Percentiles rank a stretch among this genome's conserved stretches.
Conservation (phyloP, 2,797 vertebrate species). For the Knipowitschia caucasica region DNA sequence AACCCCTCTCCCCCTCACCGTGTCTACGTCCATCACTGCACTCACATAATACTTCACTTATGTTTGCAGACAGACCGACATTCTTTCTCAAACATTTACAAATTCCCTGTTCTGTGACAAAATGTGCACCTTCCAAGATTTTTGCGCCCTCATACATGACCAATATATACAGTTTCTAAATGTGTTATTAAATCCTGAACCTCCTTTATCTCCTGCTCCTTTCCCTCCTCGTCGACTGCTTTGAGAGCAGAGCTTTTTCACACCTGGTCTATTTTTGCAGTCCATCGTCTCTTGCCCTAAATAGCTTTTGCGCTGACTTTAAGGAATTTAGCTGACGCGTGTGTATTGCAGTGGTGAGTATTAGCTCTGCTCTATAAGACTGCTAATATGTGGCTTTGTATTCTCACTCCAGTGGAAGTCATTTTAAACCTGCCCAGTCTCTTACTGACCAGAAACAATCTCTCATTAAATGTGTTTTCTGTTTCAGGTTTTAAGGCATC, state of each 20-base stretch:
- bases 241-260: constrained; percentile 4
- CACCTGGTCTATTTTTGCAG: constrained; percentile 11
- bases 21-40: no score
- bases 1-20: no score
- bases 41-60: no score
- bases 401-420: not conserved
- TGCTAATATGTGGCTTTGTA: constrained; percentile 5
- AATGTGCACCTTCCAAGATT: no score
- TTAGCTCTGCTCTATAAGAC: constrained; percentile 4
- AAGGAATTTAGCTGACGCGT: constrained; percentile 4
- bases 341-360: constrained; percentile 5
- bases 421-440: not conserved
- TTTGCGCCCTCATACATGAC: no score
- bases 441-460: not conserved
- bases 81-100: no score
- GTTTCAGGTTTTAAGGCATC: not conserved
- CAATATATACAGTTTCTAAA: no score
- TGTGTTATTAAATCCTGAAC: not conserved
- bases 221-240: not conserved
- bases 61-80: no score
- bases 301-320: constrained; percentile 13
- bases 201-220: not conserved
- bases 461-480: not conserved
- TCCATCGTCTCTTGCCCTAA: constrained; percentile 11
- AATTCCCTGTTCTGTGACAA: no score